Percentiles rank a stretch among this genome's conserved stretches.
These are phyloP conservation scores for Congeria kusceri DNA, from an alignment of 2,888 invertebrate genomes.

Conservation along the genomic window DNA sequence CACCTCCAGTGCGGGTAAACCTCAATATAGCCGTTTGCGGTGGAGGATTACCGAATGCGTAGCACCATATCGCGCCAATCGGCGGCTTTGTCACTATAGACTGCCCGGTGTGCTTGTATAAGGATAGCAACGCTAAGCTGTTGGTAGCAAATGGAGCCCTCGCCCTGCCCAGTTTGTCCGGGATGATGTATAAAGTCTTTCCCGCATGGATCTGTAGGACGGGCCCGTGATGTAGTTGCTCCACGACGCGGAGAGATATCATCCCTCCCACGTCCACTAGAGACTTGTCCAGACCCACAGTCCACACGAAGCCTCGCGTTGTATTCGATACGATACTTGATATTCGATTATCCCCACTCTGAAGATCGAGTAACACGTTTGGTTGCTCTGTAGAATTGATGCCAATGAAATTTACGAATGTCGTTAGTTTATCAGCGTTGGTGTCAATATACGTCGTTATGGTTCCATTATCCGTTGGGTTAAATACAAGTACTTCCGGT, in stretches of 20 bases:
- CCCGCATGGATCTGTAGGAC: constrained; percentile 59
- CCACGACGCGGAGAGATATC: constrained; percentile 50
- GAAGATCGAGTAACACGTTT: constrained; percentile 46
- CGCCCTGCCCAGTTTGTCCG: constrained; percentile 29
- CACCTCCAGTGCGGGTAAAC: constrained; percentile 20
- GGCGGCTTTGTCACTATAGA: constrained; percentile 39
- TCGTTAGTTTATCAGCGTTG: constrained; percentile 44
- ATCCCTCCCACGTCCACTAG: constrained; percentile 51
- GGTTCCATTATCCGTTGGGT: constrained; percentile 34
- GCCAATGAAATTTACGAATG: constrained; percentile 60
- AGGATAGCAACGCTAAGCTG: constrained; percentile 49
- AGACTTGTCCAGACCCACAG: constrained; percentile 38
- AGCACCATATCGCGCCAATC: constrained; percentile 59
- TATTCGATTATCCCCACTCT: constrained; percentile 34
- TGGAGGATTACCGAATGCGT: constrained; percentile 61
- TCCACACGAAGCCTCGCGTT: constrained; percentile 52
- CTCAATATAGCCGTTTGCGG: constrained; percentile 49
- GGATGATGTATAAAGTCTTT: constrained; percentile 57
- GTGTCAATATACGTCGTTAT: constrained; percentile 49
- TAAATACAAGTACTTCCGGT: constrained; percentile 50
- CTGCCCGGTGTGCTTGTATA: constrained; percentile 46
- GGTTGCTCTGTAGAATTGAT: constrained; percentile 45
- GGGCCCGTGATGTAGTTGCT: constrained; percentile 43
- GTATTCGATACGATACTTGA: constrained; percentile 25
- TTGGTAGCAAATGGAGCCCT: constrained; percentile 46